Percentiles rank a stretch among this genome's conserved stretches.
Conservation (phyloP, 2,888 invertebrate genomes). For the Idaea dimidiata region DNA sequence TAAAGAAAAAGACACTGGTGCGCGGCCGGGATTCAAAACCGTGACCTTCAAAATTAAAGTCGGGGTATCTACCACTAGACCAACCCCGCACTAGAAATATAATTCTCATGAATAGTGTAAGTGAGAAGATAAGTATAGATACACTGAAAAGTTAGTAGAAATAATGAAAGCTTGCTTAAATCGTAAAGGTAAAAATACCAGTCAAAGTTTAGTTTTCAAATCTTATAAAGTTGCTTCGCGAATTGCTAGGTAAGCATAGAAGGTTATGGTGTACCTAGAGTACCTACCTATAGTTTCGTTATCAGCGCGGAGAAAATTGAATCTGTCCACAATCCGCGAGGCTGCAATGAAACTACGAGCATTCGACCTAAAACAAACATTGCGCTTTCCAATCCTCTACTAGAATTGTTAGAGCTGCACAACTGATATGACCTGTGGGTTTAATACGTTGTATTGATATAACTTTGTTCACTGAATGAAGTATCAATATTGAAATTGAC, state of each 20-base stretch:
- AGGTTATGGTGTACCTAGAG: too few relatives aligned
- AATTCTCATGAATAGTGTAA: too few relatives aligned
- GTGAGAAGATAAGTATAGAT: too few relatives aligned
- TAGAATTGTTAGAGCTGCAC: slow-evolving; percentile 26
- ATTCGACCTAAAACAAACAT: slow-evolving; percentile 47
- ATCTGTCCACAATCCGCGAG: slow-evolving; percentile 72
- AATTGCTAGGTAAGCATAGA: background rate
- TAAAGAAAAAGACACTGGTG: too few relatives aligned
- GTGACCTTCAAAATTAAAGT: too few relatives aligned
- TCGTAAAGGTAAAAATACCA: too few relatives aligned
- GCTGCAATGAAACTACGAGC: slow-evolving; percentile 54
- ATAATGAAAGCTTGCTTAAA: too few relatives aligned
- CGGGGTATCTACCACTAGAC: too few relatives aligned
- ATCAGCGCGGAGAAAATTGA: slow-evolving; percentile 72
- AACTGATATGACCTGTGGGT: slow-evolving; percentile 25
- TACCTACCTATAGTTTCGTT: slow-evolving; percentile 29
- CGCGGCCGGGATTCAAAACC: too few relatives aligned
- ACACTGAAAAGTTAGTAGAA: too few relatives aligned
- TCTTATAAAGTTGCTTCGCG: background rate
- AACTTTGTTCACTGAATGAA: slow-evolving; percentile 23
- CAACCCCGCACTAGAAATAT: too few relatives aligned
- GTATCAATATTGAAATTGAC: slow-evolving; percentile 14
- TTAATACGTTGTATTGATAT: slow-evolving; percentile 22
- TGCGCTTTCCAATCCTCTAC: slow-evolving; percentile 23
- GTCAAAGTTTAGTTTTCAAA: background rate